Base-by-base conservation (phyloP, 2,113 vertebrate genomes). In the Dromiciops gliroides region DNA sequence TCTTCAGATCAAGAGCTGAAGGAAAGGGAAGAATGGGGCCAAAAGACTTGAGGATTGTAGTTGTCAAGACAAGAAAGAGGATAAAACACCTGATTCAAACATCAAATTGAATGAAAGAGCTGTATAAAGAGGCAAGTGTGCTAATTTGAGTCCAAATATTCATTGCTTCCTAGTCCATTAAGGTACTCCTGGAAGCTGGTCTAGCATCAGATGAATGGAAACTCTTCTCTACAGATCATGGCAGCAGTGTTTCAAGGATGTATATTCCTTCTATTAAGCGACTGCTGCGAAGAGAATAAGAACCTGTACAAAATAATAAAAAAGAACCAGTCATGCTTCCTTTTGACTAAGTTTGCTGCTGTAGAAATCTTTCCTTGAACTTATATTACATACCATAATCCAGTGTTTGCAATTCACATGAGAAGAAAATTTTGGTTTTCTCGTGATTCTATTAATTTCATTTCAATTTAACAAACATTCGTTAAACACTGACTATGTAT, bases 1-100 rank as follows among this genome's bases (percentile, higher is more conserved):
- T 93, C 60, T 97, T 97, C 91, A 83, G 52, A 67, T 5, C 67
- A 95, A 95, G 92, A 89, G 53, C n/a, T 94, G 50, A 19, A 97
- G 83, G 60, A 96, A 93, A 89, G 95, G 51, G 89, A 92, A 89
- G 48, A 95, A 91, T 95, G 37, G 23, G 47, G 50, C 94, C 49
- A 51, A 90, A 25, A 94, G 56, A 95, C 50, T 95, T 96, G 48
- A 94, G 31, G 51, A 44, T 92, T 91, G 3, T 3, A 90, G 67
- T 1, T 95, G 60, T 91, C 95, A 75, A 94, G 92, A 93, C 93
- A 51, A 83, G 48, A 93, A 91, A 97, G 90, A 67, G 90, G 56
- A 92, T 92, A 53, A 94, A 93, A 9, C 25, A 60, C 91, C 75
- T 94, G 48, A 52, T 4, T 47, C 44, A 90, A 93, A 75, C 44